phyloP scores from a whole-genome alignment of 2,888 invertebrate genomes.

The Sminthurides aquaticus region DNA sequence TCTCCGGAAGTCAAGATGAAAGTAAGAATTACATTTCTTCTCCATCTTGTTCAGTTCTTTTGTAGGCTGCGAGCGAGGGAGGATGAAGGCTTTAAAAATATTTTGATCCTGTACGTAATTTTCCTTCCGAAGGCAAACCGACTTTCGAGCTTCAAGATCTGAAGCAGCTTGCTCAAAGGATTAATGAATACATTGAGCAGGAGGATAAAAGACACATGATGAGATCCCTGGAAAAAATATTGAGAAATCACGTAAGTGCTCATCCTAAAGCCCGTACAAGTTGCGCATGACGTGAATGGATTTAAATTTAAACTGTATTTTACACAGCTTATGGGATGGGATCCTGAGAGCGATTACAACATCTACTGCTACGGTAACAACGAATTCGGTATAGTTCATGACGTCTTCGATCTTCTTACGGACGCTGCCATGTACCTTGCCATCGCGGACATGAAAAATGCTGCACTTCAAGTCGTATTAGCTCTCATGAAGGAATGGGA shows the following conservation, averaged over 20 bases:
- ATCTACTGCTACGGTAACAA: slow-evolving; percentile 29
- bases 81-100: no score
- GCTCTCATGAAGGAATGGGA: slow-evolving; percentile 7
- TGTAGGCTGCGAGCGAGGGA: no score
- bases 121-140: no score
- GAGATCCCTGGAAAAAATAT: slow-evolving; percentile 19
- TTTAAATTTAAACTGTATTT: no score
- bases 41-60: background rate
- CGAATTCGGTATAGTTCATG: slow-evolving; percentile 23
- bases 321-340: slow-evolving; percentile 12
- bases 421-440: slow-evolving; percentile 24
- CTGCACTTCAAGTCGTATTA: slow-evolving; percentile 5
- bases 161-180: slow-evolving; percentile 2
- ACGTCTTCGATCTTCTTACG: slow-evolving; percentile 21
- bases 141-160: no score
- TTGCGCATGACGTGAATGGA: no score
- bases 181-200: slow-evolving; percentile 8
- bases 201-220: slow-evolving; percentile 20
- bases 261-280: no score
- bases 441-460: slow-evolving; percentile 23
- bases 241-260: slow-evolving; percentile 21
- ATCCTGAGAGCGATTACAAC: slow-evolving; percentile 22
- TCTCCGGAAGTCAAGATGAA: slow-evolving; percentile 10
- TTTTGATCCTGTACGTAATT: no score
- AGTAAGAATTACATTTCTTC: slow-evolving; percentile 17